Evolutionary conservation across 2,797 vertebrate genomes (phyloP).

Genomic region (Leptodactylus fallax): DNA sequence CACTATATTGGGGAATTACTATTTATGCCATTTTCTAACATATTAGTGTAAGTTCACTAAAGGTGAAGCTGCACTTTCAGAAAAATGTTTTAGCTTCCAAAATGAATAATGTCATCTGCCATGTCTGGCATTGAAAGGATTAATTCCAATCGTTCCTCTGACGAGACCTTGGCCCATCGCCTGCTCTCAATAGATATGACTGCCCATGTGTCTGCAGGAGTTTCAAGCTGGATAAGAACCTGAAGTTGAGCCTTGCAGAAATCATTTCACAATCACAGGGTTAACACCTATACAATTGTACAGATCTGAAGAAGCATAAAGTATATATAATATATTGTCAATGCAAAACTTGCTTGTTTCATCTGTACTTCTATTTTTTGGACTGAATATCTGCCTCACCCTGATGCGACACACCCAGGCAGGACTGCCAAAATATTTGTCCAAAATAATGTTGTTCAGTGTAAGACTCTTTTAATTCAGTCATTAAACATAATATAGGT

Average conservation of each 20-base stretch:
- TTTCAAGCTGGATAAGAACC: not conserved
- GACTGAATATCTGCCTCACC: conserved; percentile 58
- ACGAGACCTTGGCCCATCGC: not conserved
- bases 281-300: not conserved
- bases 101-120: not conserved
- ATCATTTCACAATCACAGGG: not conserved
- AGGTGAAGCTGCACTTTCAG: not conserved
- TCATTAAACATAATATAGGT: conserved; percentile 57
- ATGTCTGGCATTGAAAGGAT: not conserved
- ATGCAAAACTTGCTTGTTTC: conserved; percentile 21
- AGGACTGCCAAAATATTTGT: conserved; percentile 60
- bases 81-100: conserved; percentile 3
- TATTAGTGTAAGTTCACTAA: not conserved
- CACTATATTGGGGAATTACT: not conserved
- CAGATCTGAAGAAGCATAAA: not conserved
- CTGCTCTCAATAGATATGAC: not conserved
- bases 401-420: conserved; percentile 59
- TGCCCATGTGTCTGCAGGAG: not conserved
- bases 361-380: conserved; percentile 49
- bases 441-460: conserved; percentile 55
- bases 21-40: not conserved
- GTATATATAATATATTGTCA: not conserved
- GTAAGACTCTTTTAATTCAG: conserved; percentile 50
- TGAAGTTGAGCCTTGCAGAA: not conserved
- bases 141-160: conserved; percentile 6